Evolutionary conservation across 2,113 vertebrate species (phyloP), one percentile per base, ranked within the genome.

Genomic region (Urocitellus parryii): DNA sequence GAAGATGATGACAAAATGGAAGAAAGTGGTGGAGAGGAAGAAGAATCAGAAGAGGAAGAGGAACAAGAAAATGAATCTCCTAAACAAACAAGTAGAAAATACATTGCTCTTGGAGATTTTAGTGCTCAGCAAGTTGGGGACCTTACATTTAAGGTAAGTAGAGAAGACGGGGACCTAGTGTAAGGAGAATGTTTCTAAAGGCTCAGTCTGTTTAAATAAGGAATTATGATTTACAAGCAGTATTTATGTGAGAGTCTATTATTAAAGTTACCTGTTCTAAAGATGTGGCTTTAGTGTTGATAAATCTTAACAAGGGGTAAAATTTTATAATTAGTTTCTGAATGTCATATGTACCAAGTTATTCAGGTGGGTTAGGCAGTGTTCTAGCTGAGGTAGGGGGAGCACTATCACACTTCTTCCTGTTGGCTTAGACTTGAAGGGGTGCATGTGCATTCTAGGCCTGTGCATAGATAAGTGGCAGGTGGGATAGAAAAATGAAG

Each of bases 61-160:
- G 63, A 79, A 37, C 84, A 97, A 93, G 98, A 98, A 29, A 96
- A 88, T 3, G 97, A 97, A 0, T 94, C 90, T 34, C 92, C 68
- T 1, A 95, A 98, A 72, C 95, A 95, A 34, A n/a, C 96, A 16
- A 39, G 96, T 67, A 94, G 74, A 84, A 95, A 98, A 61, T 99
- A 99, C 90, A 90, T 99, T 48, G 98, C 99, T 20, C 96, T 99
- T 85, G 98, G 99, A 94, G 98, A 99, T 85, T 99, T 99, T 29
- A 97, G 78, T 72, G 99, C 99, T 67, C 99, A 99, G 78, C 98
- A 99, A 98, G 99, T 98, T 65, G 99, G 99, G 67, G 99, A 99
- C 97, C 98, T 99, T 67, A 98, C 99, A 2, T 98, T 99, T 96
- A 98, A 98, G 98, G 99, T 99, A 76, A 48, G 95, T 85, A 91